Evolutionary conservation across 2,888 invertebrate species (phyloP), one percentile per base, ranked within the genome.

Genomic region (Tachina fera): DNA sequence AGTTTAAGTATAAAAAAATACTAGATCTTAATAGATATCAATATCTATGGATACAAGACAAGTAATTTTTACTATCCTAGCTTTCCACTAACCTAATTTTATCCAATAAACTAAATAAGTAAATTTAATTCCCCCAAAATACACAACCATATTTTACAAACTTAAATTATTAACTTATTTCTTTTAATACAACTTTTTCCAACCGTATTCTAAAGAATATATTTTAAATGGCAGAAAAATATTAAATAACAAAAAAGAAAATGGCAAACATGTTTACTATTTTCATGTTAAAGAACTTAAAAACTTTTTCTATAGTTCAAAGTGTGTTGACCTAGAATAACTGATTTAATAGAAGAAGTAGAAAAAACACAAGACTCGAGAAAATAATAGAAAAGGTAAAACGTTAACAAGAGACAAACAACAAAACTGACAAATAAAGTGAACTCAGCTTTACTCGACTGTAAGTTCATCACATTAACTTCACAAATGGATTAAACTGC

Each of bases 401-500:
- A 31, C 31, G 31, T 6, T 31, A 58, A 31, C 4, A 60, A 41
- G 9, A 60, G 3, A 60, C 5, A 22, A 9, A 39, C 14, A 49
- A 43, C 31, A 53, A 39, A 4, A 16, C 9, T 9, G n/a, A 16
- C 31, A 56, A 65, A 47, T 22, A 22, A 60, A 74, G 67, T 19
- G 41, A 68, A 51, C 16, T 9, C 39, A 53, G 9, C 71, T 58
- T n/a, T 19, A 70, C 39, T 82, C 71, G 67, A 72, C 58, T 72
- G 60, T 63, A 77, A 77, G 51, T 71, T 67, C 65, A 77, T 72
- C 31, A 83, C 63, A 77, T 77, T 77, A 77, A 83, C 58, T 67
- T 65, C 72, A 43, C 60, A 70, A 47, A 53, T 14, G 39, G 14
- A 53, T 68, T 67, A 58, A 79, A 63, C 60, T 58, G 58, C 49